phyloP scores from a whole-genome alignment of 2,888 invertebrate species.

The Abscondita cerata region DNA sequence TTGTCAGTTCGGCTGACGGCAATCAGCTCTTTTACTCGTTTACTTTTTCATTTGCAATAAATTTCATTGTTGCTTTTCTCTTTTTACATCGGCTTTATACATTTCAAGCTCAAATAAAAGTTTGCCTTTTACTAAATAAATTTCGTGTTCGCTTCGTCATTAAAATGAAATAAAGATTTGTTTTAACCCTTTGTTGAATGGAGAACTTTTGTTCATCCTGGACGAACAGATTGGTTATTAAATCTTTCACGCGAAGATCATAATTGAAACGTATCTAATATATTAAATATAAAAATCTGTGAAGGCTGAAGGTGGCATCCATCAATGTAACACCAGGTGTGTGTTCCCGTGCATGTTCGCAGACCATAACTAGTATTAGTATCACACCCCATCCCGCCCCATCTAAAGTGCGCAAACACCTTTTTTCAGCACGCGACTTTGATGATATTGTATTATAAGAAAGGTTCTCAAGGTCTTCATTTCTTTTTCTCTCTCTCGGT shows the following conservation, averaged over 20 bases:
- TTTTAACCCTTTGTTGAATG: too few species aligned
- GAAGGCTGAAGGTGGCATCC: slow-evolving; percentile 32
- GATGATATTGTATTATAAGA: slow-evolving; percentile 24
- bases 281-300: too few species aligned
- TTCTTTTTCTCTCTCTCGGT: slow-evolving; percentile 10
- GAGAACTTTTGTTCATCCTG: too few species aligned
- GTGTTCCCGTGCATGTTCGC: slow-evolving; percentile 48
- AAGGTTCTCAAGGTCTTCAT: slow-evolving; percentile 23
- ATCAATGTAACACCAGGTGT: slow-evolving; percentile 43
- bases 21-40: slow-evolving; percentile 31
- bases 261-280: too few species aligned
- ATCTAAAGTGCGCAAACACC: slow-evolving; percentile 46
- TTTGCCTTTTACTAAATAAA: not conserved
- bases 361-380: slow-evolving; percentile 44
- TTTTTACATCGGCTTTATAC: not conserved
- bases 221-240: too few species aligned
- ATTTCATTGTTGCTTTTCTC: slow-evolving; percentile 19
- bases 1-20: slow-evolving; percentile 34
- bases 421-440: slow-evolving; percentile 41
- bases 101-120: not conserved
- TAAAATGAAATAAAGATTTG: slow-evolving; percentile 2
- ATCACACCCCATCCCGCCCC: slow-evolving; percentile 46
- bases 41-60: slow-evolving; percentile 31
- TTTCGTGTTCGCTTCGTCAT: not conserved
- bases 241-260: too few species aligned